Percentiles rank a stretch among this genome's conserved stretches.
Evolutionary conservation across 2,797 vertebrate genomes (phyloP).

Genomic region (Molossus alvarezi): DNA sequence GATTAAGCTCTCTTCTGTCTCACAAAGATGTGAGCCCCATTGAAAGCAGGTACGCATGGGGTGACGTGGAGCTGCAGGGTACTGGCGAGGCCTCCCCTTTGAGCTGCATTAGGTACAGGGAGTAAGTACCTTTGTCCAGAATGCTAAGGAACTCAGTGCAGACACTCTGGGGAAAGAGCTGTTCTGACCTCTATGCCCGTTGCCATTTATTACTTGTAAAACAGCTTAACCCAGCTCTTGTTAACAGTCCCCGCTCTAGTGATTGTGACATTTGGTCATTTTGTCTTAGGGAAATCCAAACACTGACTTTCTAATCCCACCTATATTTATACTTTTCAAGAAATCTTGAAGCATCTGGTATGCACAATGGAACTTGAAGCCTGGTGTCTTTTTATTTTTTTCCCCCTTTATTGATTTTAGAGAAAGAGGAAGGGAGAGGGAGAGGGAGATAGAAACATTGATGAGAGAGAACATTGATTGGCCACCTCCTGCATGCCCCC

Average conservation of each 20-base stretch:
- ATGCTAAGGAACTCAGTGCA: background rate
- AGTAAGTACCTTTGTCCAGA: background rate
- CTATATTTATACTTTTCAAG: slow-evolving; percentile 8
- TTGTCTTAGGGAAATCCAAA: background rate
- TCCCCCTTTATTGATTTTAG: too few relatives aligned
- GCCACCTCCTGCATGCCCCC: too few relatives aligned
- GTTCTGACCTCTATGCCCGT: background rate
- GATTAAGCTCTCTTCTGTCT: slow-evolving; percentile 14
- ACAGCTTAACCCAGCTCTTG: background rate
- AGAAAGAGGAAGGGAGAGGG: too few relatives aligned
- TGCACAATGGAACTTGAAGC: background rate
- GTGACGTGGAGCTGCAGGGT: background rate
- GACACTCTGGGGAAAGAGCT: background rate
- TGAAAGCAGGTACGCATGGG: background rate
- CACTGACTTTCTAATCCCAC: slow-evolving; percentile 15
- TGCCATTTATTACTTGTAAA: background rate
- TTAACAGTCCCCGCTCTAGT: background rate
- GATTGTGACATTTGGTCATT: background rate
- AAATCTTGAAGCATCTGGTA: background rate
- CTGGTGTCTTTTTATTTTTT: background rate
- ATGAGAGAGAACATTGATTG: too few relatives aligned
- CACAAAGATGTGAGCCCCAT: background rate
- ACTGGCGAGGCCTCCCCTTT: background rate
- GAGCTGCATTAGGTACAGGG: background rate
- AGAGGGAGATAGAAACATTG: too few relatives aligned